Base-by-base conservation (phyloP, 2,888 invertebrate genomes). In the Monoplex corrugatus region DNA sequence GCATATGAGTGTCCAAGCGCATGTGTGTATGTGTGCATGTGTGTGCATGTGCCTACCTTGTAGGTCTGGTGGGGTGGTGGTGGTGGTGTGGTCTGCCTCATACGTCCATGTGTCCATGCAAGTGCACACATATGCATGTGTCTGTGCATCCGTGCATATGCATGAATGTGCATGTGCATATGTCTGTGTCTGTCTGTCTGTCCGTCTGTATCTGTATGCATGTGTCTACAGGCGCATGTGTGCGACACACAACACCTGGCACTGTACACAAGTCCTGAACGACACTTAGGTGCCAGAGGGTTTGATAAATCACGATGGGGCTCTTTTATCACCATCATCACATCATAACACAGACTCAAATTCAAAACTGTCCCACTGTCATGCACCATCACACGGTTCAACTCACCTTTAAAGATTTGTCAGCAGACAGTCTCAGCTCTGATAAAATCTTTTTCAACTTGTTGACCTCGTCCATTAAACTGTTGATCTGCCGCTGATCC, bases 401-500 rank as follows among this genome's bases (percentile, higher is more conserved):
- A n/a, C 80, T 90, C 86, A 94, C 94, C 92, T 93, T 93, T 40
- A 93, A 85, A 16, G 94, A 92, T 75, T 94, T 92, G 90, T 95
- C 95, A 19, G 95, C 94, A 32, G 95, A 94, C 75, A 94, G 90
- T 78, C 95, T 91, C 68, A 95, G 92, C 89, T 95, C 95, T 13
- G 93, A 93, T 57, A 95, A 88, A 68, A 96, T 95, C 91, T 94
- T 94, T 92, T 96, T 95, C 83, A 96, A 90, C 90, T 95, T 95
- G 86, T 92, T 93, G 63, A 95, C 93, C 57, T 96, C 95, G 88
- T 96, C 96, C 89, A 95, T 95, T 88, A 97, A 95, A 86, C 96
- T 96, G 86, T 96, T 95, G 44, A 97, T 96, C 84, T 96, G 96
- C 90, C 96, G 95, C 91, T 97, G 96, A 93, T 97, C 97, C 95